These are phyloP conservation scores for Lasioglossum calceatum DNA, from an alignment of 2,888 invertebrate species.

Conservation along the genomic window DNA sequence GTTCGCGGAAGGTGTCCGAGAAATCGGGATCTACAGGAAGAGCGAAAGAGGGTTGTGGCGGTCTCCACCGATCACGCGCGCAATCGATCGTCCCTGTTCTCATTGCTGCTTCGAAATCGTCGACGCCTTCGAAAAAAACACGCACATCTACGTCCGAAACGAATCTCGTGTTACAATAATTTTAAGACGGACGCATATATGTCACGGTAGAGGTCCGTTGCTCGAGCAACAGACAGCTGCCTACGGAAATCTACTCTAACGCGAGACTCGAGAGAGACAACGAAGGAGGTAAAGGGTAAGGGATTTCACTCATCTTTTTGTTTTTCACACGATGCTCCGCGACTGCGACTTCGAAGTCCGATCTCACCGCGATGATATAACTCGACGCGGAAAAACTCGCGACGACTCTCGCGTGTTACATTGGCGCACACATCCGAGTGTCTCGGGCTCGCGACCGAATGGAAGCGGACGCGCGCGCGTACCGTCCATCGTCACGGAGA, in stretches of 20 bases:
- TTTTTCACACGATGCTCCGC: not conserved
- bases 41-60: not conserved
- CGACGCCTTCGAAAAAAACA: conserved; percentile 5
- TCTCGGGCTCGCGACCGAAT: conserved; percentile 14
- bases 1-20: not conserved
- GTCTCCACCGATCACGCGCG: conserved; percentile 35
- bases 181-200: not conserved
- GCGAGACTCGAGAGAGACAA: not conserved
- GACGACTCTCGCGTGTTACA: not conserved
- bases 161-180: not conserved
- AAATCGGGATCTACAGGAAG: conserved; percentile 16
- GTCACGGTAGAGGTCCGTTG: not conserved
- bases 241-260: not conserved
- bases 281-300: not conserved
- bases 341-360: not conserved
- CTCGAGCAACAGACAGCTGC: not conserved
- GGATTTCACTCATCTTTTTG: not conserved
- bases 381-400: not conserved
- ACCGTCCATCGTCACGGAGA: conserved; percentile 40
- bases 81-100: conserved; percentile 3
- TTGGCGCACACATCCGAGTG: not conserved
- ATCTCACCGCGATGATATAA: not conserved
- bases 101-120: conserved; percentile 3
- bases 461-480: conserved; percentile 6
- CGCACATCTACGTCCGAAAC: conserved; percentile 7